Evolutionary conservation across 2,888 invertebrate species (phyloP).

Genomic region (Drosophila histrio): DNA sequence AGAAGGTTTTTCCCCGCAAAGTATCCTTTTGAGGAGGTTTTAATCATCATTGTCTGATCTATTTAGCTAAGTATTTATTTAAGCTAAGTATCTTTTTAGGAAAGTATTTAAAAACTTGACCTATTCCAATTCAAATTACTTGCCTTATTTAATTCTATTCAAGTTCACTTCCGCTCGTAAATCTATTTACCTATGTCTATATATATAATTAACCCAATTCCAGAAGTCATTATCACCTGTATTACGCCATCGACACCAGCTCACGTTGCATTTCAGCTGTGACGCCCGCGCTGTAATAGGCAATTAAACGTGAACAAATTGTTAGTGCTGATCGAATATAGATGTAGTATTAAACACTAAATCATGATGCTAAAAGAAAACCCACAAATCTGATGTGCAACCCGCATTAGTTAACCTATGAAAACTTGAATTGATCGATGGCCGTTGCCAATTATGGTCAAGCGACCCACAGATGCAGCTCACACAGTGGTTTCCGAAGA

Average conservation of each 20-base stretch:
- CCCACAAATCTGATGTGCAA: constrained; percentile 10
- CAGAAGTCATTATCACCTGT: not conserved
- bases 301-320: constrained; percentile 15
- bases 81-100: not conserved
- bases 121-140: not conserved
- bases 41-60: too few species aligned
- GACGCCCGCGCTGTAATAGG: constrained; percentile 2
- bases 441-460: constrained; percentile 14
- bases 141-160: not conserved
- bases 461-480: constrained; percentile 33
- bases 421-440: constrained; percentile 13
- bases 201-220: constrained; percentile 7
- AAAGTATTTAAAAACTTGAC: not conserved
- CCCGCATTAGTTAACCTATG: constrained; percentile 4
- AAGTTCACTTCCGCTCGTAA: not conserved
- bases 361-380: constrained; percentile 6
- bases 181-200: not conserved
- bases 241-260: constrained; percentile 6
- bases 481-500: constrained; percentile 26
- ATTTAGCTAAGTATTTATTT: too few species aligned
- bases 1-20: too few species aligned
- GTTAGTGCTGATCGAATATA: not conserved
- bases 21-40: too few species aligned
- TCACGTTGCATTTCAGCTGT: constrained; percentile 1
- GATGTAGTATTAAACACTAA: constrained; percentile 2